Conservation (phyloP, 2,797 vertebrate genomes). For the Cossypha dichroa region DNA sequence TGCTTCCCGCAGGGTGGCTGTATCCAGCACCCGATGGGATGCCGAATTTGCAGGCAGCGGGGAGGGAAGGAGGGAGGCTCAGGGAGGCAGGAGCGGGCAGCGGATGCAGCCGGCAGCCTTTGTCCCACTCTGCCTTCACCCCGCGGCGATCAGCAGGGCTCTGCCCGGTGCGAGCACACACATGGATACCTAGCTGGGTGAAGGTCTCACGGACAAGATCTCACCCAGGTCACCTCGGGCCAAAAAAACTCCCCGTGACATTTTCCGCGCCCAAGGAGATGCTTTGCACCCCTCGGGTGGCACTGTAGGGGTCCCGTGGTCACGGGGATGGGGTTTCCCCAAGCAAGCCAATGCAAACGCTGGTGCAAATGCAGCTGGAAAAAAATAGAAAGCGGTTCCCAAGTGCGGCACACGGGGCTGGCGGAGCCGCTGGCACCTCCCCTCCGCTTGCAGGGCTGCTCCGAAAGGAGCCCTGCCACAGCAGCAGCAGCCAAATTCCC, state of each 20-base stretch:
- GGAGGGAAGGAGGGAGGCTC: background rate
- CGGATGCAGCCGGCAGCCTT: background rate
- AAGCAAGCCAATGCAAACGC: background rate
- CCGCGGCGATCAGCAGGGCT: background rate
- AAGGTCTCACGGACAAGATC: background rate
- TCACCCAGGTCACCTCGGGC: background rate
- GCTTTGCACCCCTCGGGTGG: background rate
- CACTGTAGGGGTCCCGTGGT: background rate
- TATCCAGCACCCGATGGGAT: background rate
- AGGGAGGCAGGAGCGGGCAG: background rate
- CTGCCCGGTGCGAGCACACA: background rate
- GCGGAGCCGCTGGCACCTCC: slow-evolving; percentile 50
- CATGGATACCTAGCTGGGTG: accelerated
- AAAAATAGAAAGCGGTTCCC: background rate
- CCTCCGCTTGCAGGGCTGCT: slow-evolving; percentile 57
- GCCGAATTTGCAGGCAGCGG: background rate
- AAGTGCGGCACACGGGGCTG: slow-evolving; percentile 48
- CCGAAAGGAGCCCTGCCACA: background rate
- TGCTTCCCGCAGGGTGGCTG: background rate
- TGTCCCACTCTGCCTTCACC: background rate
- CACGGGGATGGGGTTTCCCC: background rate
- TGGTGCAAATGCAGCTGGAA: slow-evolving; percentile 16
- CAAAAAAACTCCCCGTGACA: background rate
- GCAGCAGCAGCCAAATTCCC: slow-evolving; percentile 35
- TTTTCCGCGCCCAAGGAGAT: background rate